Percentiles rank a stretch among this genome's conserved stretches.
These are phyloP conservation scores for Zaprionus ghesquierei DNA, from an alignment of 1,140 invertebrate species.

Conservation along the genomic window DNA sequence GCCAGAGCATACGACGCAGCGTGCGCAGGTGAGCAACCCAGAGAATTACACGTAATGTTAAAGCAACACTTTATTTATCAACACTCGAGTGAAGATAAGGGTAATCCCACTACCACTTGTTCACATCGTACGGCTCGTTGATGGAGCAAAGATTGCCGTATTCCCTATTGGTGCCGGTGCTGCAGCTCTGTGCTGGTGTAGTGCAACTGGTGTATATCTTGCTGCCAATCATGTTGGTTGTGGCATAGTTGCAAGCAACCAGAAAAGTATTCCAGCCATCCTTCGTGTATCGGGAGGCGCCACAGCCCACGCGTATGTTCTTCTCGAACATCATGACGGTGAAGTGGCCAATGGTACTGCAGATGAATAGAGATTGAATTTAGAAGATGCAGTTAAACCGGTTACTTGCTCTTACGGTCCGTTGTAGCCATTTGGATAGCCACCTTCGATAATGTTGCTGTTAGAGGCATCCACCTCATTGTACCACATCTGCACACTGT, in stretches of 20 bases:
- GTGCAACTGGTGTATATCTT: constrained; percentile 50
- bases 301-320: constrained; percentile 60
- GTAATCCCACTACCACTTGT: constrained; percentile 31
- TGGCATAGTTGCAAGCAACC: constrained; percentile 66
- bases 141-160: constrained; percentile 56
- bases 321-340: constrained; percentile 66
- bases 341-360: constrained; percentile 64
- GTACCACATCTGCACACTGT: constrained; percentile 56
- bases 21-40: constrained; percentile 85
- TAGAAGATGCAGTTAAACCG: fast-evolving
- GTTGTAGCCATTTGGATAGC: constrained; percentile 37
- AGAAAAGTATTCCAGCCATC: constrained; percentile 38
- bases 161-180: constrained; percentile 39
- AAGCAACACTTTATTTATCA: neutral
- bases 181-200: constrained; percentile 37
- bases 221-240: constrained; percentile 54
- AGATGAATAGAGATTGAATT: neutral
- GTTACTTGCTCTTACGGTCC: constrained; percentile 37
- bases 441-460: constrained; percentile 32
- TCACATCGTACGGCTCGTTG: constrained; percentile 65
- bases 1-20: constrained; percentile 91
- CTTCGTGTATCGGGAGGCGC: constrained; percentile 40
- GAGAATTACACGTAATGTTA: neutral
- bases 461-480: constrained; percentile 45
- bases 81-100: neutral